Percentiles rank a stretch among this genome's conserved stretches.
Conservation (phyloP, 2,797 vertebrate genomes). For the Platalea minor region DNA sequence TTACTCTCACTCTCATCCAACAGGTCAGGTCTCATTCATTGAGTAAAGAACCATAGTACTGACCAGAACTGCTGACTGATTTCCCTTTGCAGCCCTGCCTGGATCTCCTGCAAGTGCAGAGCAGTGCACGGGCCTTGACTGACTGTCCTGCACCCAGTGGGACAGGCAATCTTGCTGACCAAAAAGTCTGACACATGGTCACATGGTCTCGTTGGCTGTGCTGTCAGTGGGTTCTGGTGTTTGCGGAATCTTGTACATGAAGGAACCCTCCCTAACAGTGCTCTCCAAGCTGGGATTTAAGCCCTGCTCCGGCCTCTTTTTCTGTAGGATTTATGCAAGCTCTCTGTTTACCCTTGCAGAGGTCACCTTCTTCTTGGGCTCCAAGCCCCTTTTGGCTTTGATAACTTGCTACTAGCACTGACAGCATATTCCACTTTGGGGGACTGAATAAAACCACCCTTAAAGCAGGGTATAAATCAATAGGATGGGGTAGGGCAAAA, state of each 20-base stretch:
- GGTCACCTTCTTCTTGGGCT: neutral
- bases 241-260: neutral
- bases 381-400: neutral
- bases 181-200: neutral
- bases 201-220: neutral
- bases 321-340: neutral
- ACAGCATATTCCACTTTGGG: neutral
- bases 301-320: neutral
- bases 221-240: neutral
- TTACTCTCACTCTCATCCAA: neutral
- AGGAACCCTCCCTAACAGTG: neutral
- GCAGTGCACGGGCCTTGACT: neutral
- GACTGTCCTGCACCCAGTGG: neutral
- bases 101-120: neutral
- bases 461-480: neutral
- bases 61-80: neutral
- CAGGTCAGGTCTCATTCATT: neutral
- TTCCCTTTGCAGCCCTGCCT: neutral
- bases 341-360: neutral
- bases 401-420: neutral
- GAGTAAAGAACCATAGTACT: neutral
- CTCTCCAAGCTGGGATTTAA: neutral
- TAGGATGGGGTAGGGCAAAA: neutral
- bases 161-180: neutral
- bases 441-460: neutral